phyloP scores from a whole-genome alignment of 2,888 invertebrate genomes.

The Synergus japonicus region DNA sequence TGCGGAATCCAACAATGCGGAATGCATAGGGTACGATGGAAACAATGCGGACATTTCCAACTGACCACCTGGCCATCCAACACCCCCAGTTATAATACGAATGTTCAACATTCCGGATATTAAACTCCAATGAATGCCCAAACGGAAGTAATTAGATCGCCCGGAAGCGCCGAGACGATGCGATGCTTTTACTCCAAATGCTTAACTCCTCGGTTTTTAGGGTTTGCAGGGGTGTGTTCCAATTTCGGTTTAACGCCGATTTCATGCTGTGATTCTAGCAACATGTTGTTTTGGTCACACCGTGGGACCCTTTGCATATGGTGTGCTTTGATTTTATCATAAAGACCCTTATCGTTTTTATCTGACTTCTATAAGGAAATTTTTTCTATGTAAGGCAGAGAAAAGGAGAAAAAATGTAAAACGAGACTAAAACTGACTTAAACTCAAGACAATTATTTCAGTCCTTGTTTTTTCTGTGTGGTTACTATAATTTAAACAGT shows the following conservation, averaged over 20 bases:
- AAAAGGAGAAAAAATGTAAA: neutral
- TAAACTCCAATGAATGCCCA: constrained; percentile 65
- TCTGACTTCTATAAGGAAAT: neutral
- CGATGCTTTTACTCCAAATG: constrained; percentile 1
- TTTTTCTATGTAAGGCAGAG: neutral
- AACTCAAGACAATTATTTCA: no score
- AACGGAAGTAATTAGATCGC: constrained; percentile 72
- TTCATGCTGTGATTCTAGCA: constrained; percentile 42
- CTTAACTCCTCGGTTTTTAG: constrained; percentile 21
- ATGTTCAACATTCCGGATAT: constrained; percentile 63
- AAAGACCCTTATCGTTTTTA: neutral
- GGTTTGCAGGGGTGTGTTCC: constrained; percentile 21
- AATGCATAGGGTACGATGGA: constrained; percentile 56
- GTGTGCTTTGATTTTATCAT: constrained; percentile 6
- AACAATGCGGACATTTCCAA: constrained; percentile 62
- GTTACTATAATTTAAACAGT: no score
- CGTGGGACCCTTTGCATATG: constrained; percentile 13
- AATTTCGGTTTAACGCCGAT: constrained; percentile 28
- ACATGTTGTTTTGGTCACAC: constrained; percentile 1
- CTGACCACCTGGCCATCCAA: constrained; percentile 61
- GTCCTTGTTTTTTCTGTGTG: no score
- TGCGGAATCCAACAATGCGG: constrained; percentile 61
- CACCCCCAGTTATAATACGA: constrained; percentile 48
- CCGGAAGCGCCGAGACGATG: constrained; percentile 47
- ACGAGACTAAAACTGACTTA: no score